Conservation (phyloP, 2,113 vertebrate genomes). For the Semnornis frantzii region DNA sequence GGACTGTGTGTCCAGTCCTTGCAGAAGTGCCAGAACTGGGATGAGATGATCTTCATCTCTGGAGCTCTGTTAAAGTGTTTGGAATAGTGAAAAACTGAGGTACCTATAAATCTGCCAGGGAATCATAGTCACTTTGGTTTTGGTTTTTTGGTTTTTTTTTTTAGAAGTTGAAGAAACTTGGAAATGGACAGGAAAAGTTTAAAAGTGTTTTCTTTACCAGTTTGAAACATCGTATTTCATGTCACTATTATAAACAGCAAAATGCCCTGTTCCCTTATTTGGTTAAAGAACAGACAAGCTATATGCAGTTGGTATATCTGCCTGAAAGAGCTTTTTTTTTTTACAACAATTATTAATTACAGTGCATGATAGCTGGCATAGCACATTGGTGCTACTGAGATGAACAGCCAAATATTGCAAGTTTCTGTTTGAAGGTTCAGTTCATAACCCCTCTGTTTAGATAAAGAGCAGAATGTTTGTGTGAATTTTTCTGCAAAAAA, state of each 20-base stretch:
- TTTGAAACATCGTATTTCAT: constrained; percentile 53
- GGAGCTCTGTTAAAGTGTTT: constrained; percentile 20
- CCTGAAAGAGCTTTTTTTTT: constrained; percentile 23
- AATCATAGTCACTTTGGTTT: not conserved
- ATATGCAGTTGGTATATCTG: constrained; percentile 54
- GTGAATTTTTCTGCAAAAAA: constrained; percentile 34
- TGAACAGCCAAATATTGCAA: constrained; percentile 63
- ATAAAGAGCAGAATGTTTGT: constrained; percentile 35
- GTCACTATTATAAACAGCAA: constrained; percentile 74
- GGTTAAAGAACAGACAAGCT: constrained; percentile 71
- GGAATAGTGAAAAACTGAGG: constrained; percentile 13
- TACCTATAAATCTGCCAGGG: constrained; percentile 62
- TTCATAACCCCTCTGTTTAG: constrained; percentile 48
- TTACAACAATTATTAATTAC: constrained; percentile 67
- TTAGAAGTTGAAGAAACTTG: constrained; percentile 5
- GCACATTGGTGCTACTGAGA: constrained; percentile 64
- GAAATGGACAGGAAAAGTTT: constrained; percentile 31
- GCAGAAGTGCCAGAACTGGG: not conserved
- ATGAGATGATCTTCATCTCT: not conserved
- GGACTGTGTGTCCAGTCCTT: not conserved
- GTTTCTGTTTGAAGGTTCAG: constrained; percentile 65
- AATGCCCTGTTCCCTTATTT: constrained; percentile 80
- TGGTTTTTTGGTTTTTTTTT: not conserved
- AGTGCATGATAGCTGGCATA: constrained; percentile 45
- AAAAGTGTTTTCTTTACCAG: constrained; percentile 60